A percentile compares a stretch with the other conserved stretches of the same genome.
Evolutionary conservation across 1,140 invertebrate species (phyloP).

Genomic region (Argopecten irradians): DNA sequence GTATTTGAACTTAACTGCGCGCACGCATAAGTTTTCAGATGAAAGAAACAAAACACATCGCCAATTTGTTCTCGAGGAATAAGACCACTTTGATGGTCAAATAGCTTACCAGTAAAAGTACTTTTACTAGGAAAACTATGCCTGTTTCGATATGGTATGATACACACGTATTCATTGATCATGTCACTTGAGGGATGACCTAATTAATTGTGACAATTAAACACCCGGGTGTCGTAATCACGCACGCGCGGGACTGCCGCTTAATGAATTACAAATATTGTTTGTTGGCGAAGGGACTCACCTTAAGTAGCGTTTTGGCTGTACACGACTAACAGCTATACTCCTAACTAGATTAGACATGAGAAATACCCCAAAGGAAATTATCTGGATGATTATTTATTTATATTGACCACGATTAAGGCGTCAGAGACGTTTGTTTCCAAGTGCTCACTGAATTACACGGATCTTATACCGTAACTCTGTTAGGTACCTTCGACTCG

Average conservation of each 20-base stretch:
- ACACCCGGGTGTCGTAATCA: background rate
- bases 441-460: too few species aligned
- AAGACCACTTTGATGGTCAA: too few species aligned
- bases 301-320: background rate
- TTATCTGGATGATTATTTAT: background rate
- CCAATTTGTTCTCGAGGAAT: too few species aligned
- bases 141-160: too few species aligned
- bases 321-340: background rate
- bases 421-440: background rate
- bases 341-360: background rate
- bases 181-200: background rate
- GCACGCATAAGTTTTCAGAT: too few species aligned
- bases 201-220: background rate
- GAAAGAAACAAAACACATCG: too few species aligned
- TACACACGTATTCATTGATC: background rate
- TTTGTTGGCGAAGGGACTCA: background rate
- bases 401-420: background rate
- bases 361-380: background rate
- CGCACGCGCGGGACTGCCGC: background rate
- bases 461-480: too few species aligned
- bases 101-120: too few species aligned
- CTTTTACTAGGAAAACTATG: too few species aligned
- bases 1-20: too few species aligned
- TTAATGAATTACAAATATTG: slow-evolving; percentile 1
- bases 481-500: too few species aligned